Percentiles rank a stretch among this genome's conserved stretches.
Evolutionary conservation across 2,113 vertebrate species (phyloP).

Genomic region (Furnarius figulus): DNA sequence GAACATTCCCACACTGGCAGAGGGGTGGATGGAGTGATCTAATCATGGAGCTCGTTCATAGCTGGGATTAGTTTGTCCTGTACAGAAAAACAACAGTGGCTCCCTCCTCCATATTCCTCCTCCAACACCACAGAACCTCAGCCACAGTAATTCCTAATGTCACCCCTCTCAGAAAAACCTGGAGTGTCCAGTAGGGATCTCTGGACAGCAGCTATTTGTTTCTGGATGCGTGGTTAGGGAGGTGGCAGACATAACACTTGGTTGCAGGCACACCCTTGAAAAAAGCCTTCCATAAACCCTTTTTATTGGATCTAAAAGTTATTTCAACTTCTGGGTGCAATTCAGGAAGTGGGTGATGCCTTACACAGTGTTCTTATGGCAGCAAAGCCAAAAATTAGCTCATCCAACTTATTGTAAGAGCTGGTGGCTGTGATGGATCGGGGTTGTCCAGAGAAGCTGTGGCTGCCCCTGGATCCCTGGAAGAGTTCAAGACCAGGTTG

Average conservation of each 20-base stretch:
- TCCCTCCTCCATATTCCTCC: background rate
- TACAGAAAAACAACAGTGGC: background rate
- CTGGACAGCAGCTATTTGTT: background rate
- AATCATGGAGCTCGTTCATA: background rate
- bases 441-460: background rate
- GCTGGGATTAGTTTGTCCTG: background rate
- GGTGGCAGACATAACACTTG: slow-evolving; percentile 2
- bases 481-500: background rate
- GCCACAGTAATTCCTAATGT: fast-evolving
- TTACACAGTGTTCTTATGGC: background rate
- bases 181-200: background rate
- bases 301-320: background rate
- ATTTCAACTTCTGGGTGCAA: slow-evolving; percentile 27
- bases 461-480: background rate
- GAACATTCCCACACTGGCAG: slow-evolving; percentile 3
- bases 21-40: background rate
- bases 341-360: slow-evolving; percentile 45
- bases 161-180: background rate
- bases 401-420: background rate
- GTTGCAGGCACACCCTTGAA: slow-evolving; percentile 29
- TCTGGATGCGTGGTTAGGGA: background rate
- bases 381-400: background rate
- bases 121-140: background rate
- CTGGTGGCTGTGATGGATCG: background rate
- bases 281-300: background rate